Base-by-base conservation (phyloP, 2,888 invertebrate genomes). In the Glyphotaelius pellucidus region DNA sequence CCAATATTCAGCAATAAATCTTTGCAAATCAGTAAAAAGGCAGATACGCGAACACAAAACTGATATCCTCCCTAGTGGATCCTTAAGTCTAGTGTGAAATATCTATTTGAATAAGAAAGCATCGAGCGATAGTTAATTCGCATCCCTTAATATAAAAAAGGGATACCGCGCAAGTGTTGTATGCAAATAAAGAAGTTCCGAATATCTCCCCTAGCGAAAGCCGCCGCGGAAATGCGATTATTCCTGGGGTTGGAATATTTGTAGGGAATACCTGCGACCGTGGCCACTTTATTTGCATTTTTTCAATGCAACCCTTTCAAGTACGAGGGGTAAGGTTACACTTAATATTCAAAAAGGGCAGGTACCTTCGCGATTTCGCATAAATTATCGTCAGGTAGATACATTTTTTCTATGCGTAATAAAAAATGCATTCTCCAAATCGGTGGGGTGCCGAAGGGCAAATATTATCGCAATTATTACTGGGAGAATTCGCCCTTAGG, bases 371-470 rank as follows among this genome's bases (percentile, higher is more conserved):
- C 96, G 96, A 95, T 96, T 95, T 96, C 95, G 96, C 96, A 96
- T 96, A 96, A 96, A 96, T 96, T 96, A 96, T 95, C 96, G 95
- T 96, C 96, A 96, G 96, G 96, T 96, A 96, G 96, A 96, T 95
- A 94, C 94, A 94, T 95, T 95, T 92, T 92, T 93, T 93, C 52
- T 92, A 92, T 80, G 91, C 88, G 88, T 91, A 92, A 85, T 92
- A 91, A 92, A 92, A 92, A 92, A 90, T 90, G 92, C 92, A 91
- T 91, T 90, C 92, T 91, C 83, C 90, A 89, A 90, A 91, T 92
- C 90, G 86, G 31, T 91, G 87, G 92, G 92, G 92, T 92, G 92
- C 92, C 91, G 91, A 92, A 92, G 91, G 91, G 91, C 92, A 92
- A 92, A 93, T 92, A 93, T 93, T 91, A 89, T 67, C 89, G 90